Evolutionary conservation across 2,888 invertebrate species (phyloP), one percentile per base, ranked within the genome.

Genomic region (Carcina quercana): DNA sequence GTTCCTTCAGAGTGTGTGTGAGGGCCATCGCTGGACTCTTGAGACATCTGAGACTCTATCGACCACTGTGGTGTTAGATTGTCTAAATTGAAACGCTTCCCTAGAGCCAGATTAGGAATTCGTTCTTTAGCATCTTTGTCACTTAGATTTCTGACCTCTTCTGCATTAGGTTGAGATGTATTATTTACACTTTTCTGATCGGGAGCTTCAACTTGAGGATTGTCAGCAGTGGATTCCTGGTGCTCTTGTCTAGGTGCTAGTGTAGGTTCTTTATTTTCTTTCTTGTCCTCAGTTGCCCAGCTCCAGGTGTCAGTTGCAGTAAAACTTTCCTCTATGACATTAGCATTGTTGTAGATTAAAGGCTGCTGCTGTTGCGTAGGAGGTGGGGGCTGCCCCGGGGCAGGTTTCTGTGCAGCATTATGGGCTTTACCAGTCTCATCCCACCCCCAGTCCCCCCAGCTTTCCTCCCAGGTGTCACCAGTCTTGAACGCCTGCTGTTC

Each of bases 391-490:
- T 22, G 36, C 13, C 13, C 8, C 4, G 25, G 25, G 3, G n/a
- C 12, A 3, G 20, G 6, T 13, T 17, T 15, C 2, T n/a, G 44
- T 1, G 34, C 33, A 24, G 57, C 48, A 15, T 69, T 71, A 40
- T 71, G 71, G 14, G 56, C 62, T 40, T 80, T 80, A 5, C 72
- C 59, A 8, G 73, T 59, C 38, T 88, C 88, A 8, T 87, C 88
- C 88, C 88, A 88, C 1, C 86, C 86, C 88, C 88, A 88, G 50
- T 86, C 85, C 87, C 87, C 85, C 87, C 87, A 87, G 28, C 76
- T 76, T 25, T 76, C 80, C 39, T 76, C 79, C 80, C 74, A 83
- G 33, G 50, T 65, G 50, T 73, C 80, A 34, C 65, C 65, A 2
- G 24, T n/a, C 11, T 24, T 24, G n/a, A n/a, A n/a, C n/a, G n/a